Conservation (phyloP, 2,113 vertebrate genomes). For the Centropus unirufus region DNA sequence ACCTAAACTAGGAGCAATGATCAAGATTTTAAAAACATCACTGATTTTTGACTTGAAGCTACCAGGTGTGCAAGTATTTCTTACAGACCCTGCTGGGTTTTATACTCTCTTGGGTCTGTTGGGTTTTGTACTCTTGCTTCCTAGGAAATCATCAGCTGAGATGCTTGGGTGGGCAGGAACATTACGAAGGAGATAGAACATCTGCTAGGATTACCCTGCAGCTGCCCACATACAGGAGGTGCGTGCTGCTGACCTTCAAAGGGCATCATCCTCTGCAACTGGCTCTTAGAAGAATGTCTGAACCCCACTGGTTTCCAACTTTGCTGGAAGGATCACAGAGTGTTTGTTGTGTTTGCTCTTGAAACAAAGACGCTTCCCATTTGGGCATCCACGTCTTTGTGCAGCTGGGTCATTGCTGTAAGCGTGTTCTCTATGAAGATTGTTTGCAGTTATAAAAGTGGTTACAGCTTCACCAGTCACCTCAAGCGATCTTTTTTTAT, state of each 20-base stretch:
- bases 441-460: neutral
- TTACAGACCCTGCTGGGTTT: neutral
- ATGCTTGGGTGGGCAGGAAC: neutral
- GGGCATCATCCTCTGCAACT: neutral
- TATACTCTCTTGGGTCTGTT: neutral
- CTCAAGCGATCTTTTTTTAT: neutral
- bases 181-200: neutral
- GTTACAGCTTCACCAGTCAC: neutral
- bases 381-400: neutral
- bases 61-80: neutral
- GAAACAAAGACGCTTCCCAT: neutral
- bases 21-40: neutral
- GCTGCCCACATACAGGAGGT: accelerated
- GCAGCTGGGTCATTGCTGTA: neutral
- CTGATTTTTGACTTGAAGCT: accelerated
- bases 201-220: neutral
- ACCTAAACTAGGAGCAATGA: no score
- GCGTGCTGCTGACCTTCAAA: neutral
- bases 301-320: neutral
- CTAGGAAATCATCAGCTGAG: neutral
- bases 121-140: neutral
- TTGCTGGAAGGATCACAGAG: neutral
- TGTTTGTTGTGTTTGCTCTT: neutral
- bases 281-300: neutral
- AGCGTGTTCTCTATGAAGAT: neutral